These are phyloP conservation scores for Criorhina ranunculi DNA, from an alignment of 2,888 invertebrate genomes.

Conservation along the genomic window DNA sequence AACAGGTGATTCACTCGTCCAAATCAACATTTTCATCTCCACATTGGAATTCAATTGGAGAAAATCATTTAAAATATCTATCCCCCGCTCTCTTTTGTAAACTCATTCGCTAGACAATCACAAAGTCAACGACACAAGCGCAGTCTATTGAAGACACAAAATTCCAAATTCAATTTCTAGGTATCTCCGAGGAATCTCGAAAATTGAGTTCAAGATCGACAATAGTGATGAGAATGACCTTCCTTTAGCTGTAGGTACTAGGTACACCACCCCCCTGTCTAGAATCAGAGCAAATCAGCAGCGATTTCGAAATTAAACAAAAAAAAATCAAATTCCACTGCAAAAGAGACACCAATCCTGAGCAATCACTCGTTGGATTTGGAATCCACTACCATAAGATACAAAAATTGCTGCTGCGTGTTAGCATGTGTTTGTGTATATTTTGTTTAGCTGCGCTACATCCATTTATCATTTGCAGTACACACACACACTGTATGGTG, in stretches of 20 bases:
- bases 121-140: slow-evolving; percentile 58
- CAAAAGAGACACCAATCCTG: slow-evolving; percentile 56
- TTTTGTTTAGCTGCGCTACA: slow-evolving; percentile 56
- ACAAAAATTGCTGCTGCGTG: slow-evolving; percentile 5
- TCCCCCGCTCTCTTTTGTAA: not conserved
- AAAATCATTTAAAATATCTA: slow-evolving; percentile 11
- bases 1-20: slow-evolving; percentile 42
- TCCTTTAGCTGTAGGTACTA: too few relatives aligned
- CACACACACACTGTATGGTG: slow-evolving; percentile 36
- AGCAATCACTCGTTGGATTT: slow-evolving; percentile 30
- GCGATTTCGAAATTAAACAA: slow-evolving; percentile 73
- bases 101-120: slow-evolving; percentile 45
- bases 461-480: slow-evolving; percentile 72
- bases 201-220: slow-evolving; percentile 75
- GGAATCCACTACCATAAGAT: slow-evolving; percentile 12
- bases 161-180: slow-evolving; percentile 47
- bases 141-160: slow-evolving; percentile 36
- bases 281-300: slow-evolving; percentile 45
- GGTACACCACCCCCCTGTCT: slow-evolving; percentile 1
- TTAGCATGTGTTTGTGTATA: slow-evolving; percentile 39
- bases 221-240: slow-evolving; percentile 67
- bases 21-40: slow-evolving; percentile 17
- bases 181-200: slow-evolving; percentile 62
- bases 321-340: slow-evolving; percentile 71
- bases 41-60: slow-evolving; percentile 16